A percentile compares a stretch with the other conserved stretches of the same genome.
phyloP scores from a whole-genome alignment of 2,113 vertebrate species.

The Megaptera novaeangliae region DNA sequence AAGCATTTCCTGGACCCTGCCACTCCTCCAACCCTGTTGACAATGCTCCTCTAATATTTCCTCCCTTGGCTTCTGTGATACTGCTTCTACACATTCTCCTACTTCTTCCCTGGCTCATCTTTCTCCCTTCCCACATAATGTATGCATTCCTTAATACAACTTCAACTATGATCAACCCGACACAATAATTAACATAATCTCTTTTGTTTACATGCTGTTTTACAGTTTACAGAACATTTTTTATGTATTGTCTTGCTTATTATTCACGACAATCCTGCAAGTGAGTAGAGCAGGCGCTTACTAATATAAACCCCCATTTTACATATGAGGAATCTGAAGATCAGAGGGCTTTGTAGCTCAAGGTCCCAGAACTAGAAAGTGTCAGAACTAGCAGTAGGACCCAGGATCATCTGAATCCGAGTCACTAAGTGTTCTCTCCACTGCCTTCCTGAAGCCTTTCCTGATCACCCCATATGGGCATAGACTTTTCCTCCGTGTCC shows the following conservation, averaged over 20 bases:
- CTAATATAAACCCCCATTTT: not conserved
- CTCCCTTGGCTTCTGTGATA: not conserved
- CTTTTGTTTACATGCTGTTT: constrained; percentile 9
- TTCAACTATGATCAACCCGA: not conserved
- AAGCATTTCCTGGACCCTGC: not conserved
- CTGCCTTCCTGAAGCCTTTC: not conserved
- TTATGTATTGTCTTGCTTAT: not conserved
- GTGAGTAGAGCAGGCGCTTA: not conserved
- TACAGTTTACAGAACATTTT: not conserved
- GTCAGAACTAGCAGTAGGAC: not conserved
- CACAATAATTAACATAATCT: not conserved
- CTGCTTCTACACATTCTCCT: not conserved
- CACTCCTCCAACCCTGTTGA: not conserved
- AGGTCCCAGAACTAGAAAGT: not conserved
- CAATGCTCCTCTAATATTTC: not conserved
- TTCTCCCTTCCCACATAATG: not conserved
- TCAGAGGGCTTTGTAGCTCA: not conserved
- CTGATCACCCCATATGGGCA: not conserved
- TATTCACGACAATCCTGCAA: not conserved
- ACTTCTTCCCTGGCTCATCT: not conserved
- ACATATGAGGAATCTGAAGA: not conserved
- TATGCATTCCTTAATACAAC: not conserved
- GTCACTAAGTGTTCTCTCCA: not conserved
- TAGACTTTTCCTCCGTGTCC: not conserved
- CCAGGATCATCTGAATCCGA: not conserved